A percentile compares a stretch with the other conserved stretches of the same genome.
Conservation (phyloP, 2,797 vertebrate species). For the Megalops cyprinoides region DNA sequence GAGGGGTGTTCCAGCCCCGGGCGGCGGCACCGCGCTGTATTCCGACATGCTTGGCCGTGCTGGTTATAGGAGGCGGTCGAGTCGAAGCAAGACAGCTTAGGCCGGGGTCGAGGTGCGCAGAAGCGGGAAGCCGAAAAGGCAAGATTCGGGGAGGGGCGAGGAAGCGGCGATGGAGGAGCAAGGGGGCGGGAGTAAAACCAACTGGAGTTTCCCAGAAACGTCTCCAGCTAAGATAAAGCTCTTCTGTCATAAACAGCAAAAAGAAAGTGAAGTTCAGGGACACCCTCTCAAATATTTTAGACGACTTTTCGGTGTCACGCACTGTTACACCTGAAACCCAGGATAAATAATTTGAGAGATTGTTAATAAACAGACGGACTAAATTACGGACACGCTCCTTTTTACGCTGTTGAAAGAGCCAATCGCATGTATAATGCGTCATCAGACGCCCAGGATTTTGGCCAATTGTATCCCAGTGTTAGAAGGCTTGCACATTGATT, state of each 20-base stretch:
- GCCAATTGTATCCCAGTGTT: not conserved
- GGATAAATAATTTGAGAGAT: not conserved
- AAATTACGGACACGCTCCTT: slow-evolving; percentile 11
- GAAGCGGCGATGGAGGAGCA: not conserved
- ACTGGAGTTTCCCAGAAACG: not conserved
- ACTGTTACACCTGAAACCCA: not conserved
- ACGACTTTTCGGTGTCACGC: not conserved
- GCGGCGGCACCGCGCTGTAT: slow-evolving; percentile 68
- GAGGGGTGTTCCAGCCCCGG: slow-evolving; percentile 60
- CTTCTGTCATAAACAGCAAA: not conserved
- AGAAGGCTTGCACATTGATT: not conserved
- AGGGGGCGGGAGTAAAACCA: slow-evolving; percentile 1
- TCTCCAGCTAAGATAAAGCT: not conserved
- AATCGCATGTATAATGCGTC: not conserved
- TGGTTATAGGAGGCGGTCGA: slow-evolving; percentile 24
- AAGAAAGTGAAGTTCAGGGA: not conserved
- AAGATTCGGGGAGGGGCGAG: slow-evolving; percentile 8
- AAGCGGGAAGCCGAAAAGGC: slow-evolving; percentile 36
- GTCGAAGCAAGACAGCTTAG: slow-evolving; percentile 57
- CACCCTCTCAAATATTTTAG: not conserved
- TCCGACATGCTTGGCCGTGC: slow-evolving; percentile 55
- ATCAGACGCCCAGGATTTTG: not conserved
- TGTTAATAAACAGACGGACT: not conserved
- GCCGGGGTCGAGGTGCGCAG: slow-evolving; percentile 45
- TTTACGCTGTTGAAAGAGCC: slow-evolving; percentile 13